These are phyloP conservation scores for Colaptes auratus DNA, from an alignment of 2,113 vertebrate genomes.

Conservation along the genomic window DNA sequence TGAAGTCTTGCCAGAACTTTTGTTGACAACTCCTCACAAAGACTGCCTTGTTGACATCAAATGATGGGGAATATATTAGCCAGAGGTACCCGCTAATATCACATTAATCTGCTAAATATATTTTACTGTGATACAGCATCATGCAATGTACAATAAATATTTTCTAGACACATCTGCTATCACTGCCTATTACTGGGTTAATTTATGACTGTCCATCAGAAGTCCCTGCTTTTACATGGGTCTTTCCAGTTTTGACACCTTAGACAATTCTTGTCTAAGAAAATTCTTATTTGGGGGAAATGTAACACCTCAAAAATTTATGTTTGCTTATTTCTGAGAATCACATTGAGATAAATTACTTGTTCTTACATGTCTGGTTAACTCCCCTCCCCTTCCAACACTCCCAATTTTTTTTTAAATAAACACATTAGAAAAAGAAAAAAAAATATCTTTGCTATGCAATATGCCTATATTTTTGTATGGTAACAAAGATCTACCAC, in stretches of 20 bases:
- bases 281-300: background rate
- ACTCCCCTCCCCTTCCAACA: background rate
- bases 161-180: background rate
- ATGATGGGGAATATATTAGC: background rate
- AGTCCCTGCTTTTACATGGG: background rate
- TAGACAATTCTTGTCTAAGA: background rate
- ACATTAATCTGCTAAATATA: background rate
- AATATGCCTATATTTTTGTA: background rate
- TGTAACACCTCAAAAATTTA: accelerated
- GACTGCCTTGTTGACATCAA: background rate
- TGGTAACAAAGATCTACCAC: background rate
- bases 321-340: background rate
- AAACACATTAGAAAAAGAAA: background rate
- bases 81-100: background rate
- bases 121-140: background rate
- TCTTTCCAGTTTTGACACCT: background rate
- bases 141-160: background rate
- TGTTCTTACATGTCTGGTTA: background rate
- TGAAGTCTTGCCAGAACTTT: background rate
- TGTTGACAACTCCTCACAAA: background rate
- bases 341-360: background rate
- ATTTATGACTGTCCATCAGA: background rate
- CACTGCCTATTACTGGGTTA: background rate
- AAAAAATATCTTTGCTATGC: background rate
- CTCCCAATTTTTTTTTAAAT: background rate